Conservation (phyloP, 2,888 invertebrate genomes). For the Ophioninae sp. region DNA sequence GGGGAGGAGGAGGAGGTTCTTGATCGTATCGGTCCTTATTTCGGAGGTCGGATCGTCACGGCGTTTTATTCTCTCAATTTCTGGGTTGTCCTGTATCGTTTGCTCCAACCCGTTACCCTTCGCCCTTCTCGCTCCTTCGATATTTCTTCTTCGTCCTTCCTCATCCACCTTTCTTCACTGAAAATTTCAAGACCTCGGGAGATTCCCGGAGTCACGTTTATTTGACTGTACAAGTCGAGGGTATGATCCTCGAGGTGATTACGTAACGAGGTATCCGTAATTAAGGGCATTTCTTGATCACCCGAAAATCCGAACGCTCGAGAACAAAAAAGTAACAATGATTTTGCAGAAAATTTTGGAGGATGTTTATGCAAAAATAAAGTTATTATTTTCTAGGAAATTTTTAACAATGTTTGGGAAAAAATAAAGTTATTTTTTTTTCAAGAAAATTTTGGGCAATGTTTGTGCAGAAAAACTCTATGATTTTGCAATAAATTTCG, state of each 20-base stretch:
- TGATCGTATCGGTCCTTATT: neutral
- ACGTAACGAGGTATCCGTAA: neutral
- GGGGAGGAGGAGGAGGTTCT: neutral
- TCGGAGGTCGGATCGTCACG: neutral
- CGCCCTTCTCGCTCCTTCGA: neutral
- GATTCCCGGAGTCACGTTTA: neutral
- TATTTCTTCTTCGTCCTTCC: neutral
- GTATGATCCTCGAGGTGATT: neutral
- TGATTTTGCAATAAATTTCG: too few relatives aligned
- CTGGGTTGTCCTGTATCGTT: neutral
- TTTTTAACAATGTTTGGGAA: too few relatives aligned
- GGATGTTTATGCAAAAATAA: too few relatives aligned
- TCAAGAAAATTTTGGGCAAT: too few relatives aligned
- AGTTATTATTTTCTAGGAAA: too few relatives aligned
- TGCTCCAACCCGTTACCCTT: neutral
- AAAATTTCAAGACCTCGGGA: neutral
- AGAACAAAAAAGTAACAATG: too few relatives aligned
- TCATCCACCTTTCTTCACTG: neutral
- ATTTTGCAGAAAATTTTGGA: too few relatives aligned
- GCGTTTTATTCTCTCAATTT: neutral
- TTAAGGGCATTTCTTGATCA: neutral
- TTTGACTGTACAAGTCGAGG: too few relatives aligned
- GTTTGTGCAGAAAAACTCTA: too few relatives aligned
- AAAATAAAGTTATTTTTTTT: too few relatives aligned
- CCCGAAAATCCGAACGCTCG: too few relatives aligned